A percentile compares a stretch with the other conserved stretches of the same genome.
Conservation (phyloP, 1,140 invertebrate genomes). For the Sycophila sp. region DNA sequence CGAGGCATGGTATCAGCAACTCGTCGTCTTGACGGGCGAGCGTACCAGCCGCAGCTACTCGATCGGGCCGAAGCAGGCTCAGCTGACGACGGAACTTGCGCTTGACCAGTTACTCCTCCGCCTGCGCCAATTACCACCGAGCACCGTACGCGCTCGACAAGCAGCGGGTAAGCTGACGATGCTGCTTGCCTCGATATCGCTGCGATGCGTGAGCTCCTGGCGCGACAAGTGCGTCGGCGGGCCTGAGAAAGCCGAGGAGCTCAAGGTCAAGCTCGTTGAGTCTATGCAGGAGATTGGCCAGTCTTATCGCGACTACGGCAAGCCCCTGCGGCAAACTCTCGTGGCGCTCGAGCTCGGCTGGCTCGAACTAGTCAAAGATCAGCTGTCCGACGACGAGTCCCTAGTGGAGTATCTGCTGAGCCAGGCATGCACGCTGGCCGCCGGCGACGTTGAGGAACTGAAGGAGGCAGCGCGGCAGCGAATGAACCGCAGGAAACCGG, state of each 20-base stretch:
- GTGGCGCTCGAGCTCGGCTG: conserved; percentile 56
- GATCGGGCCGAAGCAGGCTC: conserved; percentile 48
- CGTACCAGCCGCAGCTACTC: conserved; percentile 51
- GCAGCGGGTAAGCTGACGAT: conserved; percentile 50
- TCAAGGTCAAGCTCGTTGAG: conserved; percentile 52
- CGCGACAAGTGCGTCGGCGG: conserved; percentile 53
- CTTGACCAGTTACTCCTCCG: conserved; percentile 53
- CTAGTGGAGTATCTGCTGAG: conserved; percentile 56
- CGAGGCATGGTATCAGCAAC: conserved; percentile 62
- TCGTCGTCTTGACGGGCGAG: conserved; percentile 61
- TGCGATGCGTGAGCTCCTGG: conserved; percentile 59
- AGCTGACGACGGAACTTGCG: conserved; percentile 51
- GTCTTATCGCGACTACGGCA: conserved; percentile 55
- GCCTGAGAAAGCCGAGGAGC: conserved; percentile 18
- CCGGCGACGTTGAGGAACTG: conserved; percentile 53
- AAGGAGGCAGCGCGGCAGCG: conserved; percentile 40
- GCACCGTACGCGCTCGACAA: conserved; percentile 34
- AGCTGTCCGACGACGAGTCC: conserved; percentile 49
- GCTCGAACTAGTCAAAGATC: conserved; percentile 54
- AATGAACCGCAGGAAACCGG: conserved; percentile 38
- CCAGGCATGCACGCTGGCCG: conserved; percentile 54
- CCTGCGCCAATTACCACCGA: conserved; percentile 48
- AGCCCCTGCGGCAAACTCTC: conserved; percentile 55
- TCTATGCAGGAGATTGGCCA: conserved; percentile 58
- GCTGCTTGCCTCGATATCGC: conserved; percentile 55